These are phyloP conservation scores for Lates japonicus DNA, from an alignment of 2,797 vertebrate species.

Conservation along the genomic window DNA sequence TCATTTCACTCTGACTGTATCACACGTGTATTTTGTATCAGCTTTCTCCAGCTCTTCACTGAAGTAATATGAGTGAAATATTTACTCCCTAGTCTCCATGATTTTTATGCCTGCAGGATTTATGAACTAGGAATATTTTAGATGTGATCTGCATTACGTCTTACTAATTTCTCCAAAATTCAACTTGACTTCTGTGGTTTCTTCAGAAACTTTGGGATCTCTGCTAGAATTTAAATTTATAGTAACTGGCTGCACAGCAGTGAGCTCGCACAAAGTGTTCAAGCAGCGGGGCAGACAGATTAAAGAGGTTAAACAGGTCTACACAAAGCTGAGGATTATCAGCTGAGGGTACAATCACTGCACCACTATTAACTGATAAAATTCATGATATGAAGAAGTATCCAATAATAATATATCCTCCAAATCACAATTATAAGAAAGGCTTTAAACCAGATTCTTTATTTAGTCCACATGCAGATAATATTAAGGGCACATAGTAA, in stretches of 20 bases:
- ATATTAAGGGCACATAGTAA: not conserved
- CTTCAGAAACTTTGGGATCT: not conserved
- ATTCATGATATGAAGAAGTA: not conserved
- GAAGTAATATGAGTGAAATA: conserved; percentile 13
- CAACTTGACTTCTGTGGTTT: not conserved
- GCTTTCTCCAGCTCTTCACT: conserved; percentile 7
- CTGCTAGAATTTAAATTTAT: conserved; percentile 12
- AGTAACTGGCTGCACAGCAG: not conserved
- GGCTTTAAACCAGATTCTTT: not conserved
- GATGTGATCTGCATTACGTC: conserved; percentile 1
- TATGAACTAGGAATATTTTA: conserved; percentile 38
- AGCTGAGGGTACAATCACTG: not conserved
- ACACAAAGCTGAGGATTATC: not conserved
- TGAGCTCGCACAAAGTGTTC: not conserved
- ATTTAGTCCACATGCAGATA: not conserved
- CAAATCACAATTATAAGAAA: not conserved
- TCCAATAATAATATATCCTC: too few species aligned
- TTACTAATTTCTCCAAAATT: not conserved
- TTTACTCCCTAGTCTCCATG: not conserved
- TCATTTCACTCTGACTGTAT: conserved; percentile 14
- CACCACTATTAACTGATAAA: not conserved
- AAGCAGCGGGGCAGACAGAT: not conserved
- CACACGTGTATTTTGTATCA: conserved; percentile 8
- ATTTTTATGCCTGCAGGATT: conserved; percentile 28
- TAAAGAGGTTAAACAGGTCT: not conserved